Evolutionary conservation across 1,140 invertebrate species (phyloP), one percentile per base, ranked within the genome.

Genomic region (Apocrypta bakeri): DNA sequence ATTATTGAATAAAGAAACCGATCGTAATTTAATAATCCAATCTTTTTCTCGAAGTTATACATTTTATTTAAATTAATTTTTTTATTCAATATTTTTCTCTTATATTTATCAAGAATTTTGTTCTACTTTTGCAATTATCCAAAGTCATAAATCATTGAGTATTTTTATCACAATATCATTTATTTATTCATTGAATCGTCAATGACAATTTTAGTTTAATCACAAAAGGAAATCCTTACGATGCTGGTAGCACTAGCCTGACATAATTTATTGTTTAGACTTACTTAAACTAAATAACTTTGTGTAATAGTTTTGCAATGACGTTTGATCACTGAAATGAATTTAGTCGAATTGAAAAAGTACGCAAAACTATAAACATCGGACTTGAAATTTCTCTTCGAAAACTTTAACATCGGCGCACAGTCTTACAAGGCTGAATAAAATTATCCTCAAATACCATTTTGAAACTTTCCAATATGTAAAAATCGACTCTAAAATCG

Each of bases 391-490:
- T 56, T 56, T 56, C 48, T 56, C 48, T n/a, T 56, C 48, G 48
- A 56, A 56, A 56, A 56, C 14, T 2, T 56, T 3, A 56, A 56
- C 21, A 56, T 56, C 48, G 48, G 48, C n/a, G n/a, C 48, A 56
- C 48, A 17, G 48, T 21, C 48, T n/a, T 17, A 7, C 48, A 4
- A 56, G 48, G 6, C 48, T 56, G 48, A 56, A 56, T 56, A 56
- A 56, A 21, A 56, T 56, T 56, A 56, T 56, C 48, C 48, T 56
- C 48, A 6, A 56, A 56, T 56, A n/a, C 21, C 21, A 56, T 56
- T 56, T 56, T 56, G 48, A 56, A n/a, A 56, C 48, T 56, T 56
- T 56, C 48, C 48, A 56, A 56, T 56, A 56, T 56, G 48, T n/a
- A 56, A 56, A 56, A 56, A 56, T 56, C 42, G 42, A 17, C 42